Evolutionary conservation across 2,797 vertebrate species (phyloP).

Genomic region (Florisuga fusca): DNA sequence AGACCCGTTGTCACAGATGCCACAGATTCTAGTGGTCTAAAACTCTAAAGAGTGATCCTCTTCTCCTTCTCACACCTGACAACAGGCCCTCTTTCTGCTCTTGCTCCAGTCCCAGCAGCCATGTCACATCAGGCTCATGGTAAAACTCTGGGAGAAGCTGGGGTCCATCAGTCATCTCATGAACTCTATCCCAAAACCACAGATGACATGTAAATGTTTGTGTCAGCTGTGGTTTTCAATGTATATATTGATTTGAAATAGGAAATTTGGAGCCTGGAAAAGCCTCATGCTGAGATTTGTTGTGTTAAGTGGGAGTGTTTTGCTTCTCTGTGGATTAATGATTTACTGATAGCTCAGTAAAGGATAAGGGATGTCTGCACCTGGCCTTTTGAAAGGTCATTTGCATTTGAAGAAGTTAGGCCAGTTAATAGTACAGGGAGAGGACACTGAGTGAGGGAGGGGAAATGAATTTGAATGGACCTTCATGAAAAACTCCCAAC

Average conservation of each 20-base stretch:
- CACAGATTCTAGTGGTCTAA: not conserved
- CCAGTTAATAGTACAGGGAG: not conserved
- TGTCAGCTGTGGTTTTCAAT: not conserved
- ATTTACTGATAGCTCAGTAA: constrained; percentile 18
- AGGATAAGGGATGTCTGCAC: not conserved
- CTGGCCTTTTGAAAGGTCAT: not conserved
- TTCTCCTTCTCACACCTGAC: not conserved
- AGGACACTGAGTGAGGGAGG: not conserved
- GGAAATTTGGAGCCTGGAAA: not conserved
- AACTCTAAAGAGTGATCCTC: not conserved
- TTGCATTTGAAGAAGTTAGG: constrained; percentile 30
- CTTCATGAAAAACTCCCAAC: not conserved
- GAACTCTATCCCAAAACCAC: not conserved
- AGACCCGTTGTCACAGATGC: not conserved
- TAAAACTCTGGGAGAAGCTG: not conserved
- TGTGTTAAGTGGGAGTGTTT: not conserved
- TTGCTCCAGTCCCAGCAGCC: not conserved
- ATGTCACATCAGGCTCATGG: not conserved
- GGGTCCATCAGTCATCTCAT: not conserved
- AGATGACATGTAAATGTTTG: not conserved
- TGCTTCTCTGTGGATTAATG: not conserved
- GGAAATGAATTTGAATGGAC: not conserved
- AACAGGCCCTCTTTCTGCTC: not conserved
- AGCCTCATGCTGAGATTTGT: constrained; percentile 8
- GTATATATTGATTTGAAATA: not conserved